phyloP scores from a whole-genome alignment of 30 jellyfish, hydroid and myxozoan species.

The Hydractinia symbiolongicarpus region DNA sequence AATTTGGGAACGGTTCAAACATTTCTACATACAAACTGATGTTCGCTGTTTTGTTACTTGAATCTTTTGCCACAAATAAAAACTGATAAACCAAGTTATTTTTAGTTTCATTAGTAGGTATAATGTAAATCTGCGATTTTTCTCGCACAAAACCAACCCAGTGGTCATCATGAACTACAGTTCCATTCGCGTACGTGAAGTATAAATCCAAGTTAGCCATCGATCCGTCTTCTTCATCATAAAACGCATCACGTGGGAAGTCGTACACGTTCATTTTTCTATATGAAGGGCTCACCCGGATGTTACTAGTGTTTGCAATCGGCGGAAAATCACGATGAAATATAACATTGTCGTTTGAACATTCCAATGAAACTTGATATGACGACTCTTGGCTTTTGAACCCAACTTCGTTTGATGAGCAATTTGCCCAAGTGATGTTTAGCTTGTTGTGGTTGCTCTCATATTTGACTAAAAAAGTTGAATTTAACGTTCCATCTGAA shows the following conservation, averaged over 20 bases:
- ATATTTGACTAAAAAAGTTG: background rate
- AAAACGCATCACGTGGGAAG: conserved; percentile 33
- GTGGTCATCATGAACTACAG: background rate
- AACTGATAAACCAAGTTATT: conserved; percentile 1
- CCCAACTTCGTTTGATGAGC: background rate
- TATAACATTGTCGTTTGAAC: background rate
- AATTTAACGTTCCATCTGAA: conserved; percentile 10
- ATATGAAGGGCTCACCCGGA: background rate
- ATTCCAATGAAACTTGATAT: background rate
- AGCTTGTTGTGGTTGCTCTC: conserved; percentile 7
- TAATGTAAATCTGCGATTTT: background rate
- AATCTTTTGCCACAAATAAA: conserved; percentile 24
- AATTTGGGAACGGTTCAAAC: conserved; percentile 7
- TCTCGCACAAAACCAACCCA: conserved; percentile 12
- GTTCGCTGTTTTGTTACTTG: conserved; percentile 7
- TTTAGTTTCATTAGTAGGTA: conserved; percentile 3
- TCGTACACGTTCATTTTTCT: conserved; percentile 8
- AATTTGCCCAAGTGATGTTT: conserved; percentile 13
- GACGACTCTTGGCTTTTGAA: background rate
- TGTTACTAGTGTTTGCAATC: background rate
- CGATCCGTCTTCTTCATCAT: conserved; percentile 39
- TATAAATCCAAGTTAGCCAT: conserved; percentile 3
- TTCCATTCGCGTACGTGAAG: conserved; percentile 8
- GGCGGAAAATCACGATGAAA: conserved; percentile 21
- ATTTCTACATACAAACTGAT: conserved; percentile 23